A percentile compares a stretch with the other conserved stretches of the same genome.
phyloP scores from a whole-genome alignment of 2,797 vertebrate genomes.

The Parotocinclus haroldoi region DNA sequence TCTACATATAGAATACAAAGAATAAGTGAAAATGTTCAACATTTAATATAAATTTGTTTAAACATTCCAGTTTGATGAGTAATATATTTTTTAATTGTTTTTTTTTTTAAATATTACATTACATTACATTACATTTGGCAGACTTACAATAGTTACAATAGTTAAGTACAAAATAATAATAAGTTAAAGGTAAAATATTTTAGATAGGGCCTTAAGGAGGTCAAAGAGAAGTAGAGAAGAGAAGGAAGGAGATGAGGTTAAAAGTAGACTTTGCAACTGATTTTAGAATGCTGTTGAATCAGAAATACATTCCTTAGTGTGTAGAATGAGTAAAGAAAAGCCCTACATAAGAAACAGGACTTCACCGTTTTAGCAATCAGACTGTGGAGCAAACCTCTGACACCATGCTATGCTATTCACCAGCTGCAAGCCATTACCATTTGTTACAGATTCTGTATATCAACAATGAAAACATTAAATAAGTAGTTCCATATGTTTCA shows the following conservation, averaged over 20 bases:
- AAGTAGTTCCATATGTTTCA: slow-evolving; percentile 90
- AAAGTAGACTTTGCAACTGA: slow-evolving; percentile 3
- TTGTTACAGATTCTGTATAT: slow-evolving; percentile 90
- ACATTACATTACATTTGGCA: too few relatives aligned
- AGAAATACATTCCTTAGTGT: slow-evolving; percentile 32
- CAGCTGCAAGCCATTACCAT: slow-evolving; percentile 92
- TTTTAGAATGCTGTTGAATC: slow-evolving; percentile 28
- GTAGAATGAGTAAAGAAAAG: slow-evolving; percentile 55
- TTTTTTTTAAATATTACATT: too few relatives aligned
- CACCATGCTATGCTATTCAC: slow-evolving; percentile 69
- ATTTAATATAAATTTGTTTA: slow-evolving; percentile 1
- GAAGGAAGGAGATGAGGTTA: too few relatives aligned
- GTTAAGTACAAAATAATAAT: too few relatives aligned
- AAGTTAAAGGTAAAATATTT: too few relatives aligned
- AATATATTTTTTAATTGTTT: slow-evolving; percentile 12
- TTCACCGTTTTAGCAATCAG: slow-evolving; percentile 65
- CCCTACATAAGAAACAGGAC: slow-evolving; percentile 50
- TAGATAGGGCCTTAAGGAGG: too few relatives aligned
- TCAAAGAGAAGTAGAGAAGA: too few relatives aligned
- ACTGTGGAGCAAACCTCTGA: slow-evolving; percentile 74
- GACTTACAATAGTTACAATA: too few relatives aligned
- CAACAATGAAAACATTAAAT: slow-evolving; percentile 83
- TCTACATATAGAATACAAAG: background rate
- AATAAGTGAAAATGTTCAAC: background rate
- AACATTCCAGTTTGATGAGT: slow-evolving; percentile 17